A percentile compares a stretch with the other conserved stretches of the same genome.
phyloP scores from a whole-genome alignment of 2,113 vertebrate species.

The Callaeas wilsoni region DNA sequence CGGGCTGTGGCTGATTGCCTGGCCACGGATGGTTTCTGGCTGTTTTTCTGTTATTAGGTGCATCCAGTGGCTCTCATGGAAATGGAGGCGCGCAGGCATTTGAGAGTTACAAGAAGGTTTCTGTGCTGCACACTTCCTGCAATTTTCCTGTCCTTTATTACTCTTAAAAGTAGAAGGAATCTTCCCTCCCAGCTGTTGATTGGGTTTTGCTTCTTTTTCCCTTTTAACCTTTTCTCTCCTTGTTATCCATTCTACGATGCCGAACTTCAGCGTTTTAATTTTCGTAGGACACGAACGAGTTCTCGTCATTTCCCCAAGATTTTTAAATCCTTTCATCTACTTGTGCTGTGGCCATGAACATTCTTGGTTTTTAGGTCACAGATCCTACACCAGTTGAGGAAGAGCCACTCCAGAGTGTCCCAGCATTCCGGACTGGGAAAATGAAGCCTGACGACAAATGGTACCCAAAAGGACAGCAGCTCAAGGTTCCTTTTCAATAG shows the following conservation, averaged over 20 bases:
- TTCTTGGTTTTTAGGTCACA: conserved; percentile 42
- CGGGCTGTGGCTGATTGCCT: not conserved
- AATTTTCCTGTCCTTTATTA: not conserved
- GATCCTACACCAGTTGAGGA: not conserved
- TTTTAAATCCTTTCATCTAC: not conserved
- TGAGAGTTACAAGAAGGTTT: not conserved
- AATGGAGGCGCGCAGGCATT: not conserved
- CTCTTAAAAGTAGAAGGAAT: not conserved
- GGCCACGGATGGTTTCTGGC: not conserved
- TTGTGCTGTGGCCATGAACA: not conserved
- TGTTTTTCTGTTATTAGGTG: not conserved
- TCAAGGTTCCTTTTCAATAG: conserved; percentile 64
- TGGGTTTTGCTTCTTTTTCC: not conserved
- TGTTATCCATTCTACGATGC: rapidly evolving
- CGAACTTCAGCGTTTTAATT: not conserved
- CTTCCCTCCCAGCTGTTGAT: not conserved
- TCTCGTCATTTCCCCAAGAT: not conserved
- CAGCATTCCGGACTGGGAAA: not conserved
- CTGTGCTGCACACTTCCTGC: not conserved
- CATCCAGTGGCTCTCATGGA: not conserved
- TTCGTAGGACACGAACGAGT: not conserved
- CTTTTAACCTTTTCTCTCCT: not conserved
- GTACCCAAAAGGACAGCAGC: conserved; percentile 69
- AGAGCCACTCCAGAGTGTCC: not conserved
- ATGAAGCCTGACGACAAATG: conserved; percentile 59